Percentiles rank a stretch among this genome's conserved stretches.
These are phyloP conservation scores for Typhlomys cinereus DNA, from an alignment of 2,113 vertebrate genomes.

Conservation along the genomic window DNA sequence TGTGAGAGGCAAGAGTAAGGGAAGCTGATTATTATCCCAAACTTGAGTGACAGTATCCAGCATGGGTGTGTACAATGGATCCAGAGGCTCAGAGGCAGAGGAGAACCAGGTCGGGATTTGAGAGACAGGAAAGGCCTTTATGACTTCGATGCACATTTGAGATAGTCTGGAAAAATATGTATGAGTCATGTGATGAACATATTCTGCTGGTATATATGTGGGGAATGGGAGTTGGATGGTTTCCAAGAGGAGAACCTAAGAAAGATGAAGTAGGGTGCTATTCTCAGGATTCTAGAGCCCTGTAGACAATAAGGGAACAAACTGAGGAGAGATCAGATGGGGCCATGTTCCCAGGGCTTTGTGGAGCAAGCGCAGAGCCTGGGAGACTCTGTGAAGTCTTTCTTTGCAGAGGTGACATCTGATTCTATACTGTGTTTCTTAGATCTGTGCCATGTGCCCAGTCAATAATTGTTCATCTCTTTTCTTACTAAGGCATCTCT, in stretches of 20 bases:
- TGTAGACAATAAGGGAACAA: not conserved
- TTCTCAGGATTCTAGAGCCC: not conserved
- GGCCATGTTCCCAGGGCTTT: not conserved
- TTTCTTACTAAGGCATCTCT: not conserved
- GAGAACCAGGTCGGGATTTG: not conserved
- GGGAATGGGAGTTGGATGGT: fast-evolving
- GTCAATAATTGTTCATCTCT: not conserved
- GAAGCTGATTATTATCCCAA: not conserved
- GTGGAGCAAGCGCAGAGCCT: not conserved
- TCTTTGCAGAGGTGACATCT: not conserved
- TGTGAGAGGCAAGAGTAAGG: not conserved
- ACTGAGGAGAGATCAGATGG: not conserved
- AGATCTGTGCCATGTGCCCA: not conserved
- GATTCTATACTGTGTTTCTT: not conserved
- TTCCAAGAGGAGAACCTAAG: not conserved
- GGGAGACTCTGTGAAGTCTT: not conserved
- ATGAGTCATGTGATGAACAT: not conserved
- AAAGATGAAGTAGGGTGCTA: not conserved
- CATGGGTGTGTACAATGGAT: not conserved
- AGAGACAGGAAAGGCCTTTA: not conserved
- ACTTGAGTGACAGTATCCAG: not conserved
- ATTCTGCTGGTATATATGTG: not conserved
- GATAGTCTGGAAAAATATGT: not conserved
- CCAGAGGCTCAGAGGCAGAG: not conserved
- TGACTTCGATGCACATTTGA: not conserved